Evolutionary conservation across 2,113 vertebrate genomes (phyloP).

Genomic region (Excalfactoria chinensis): DNA sequence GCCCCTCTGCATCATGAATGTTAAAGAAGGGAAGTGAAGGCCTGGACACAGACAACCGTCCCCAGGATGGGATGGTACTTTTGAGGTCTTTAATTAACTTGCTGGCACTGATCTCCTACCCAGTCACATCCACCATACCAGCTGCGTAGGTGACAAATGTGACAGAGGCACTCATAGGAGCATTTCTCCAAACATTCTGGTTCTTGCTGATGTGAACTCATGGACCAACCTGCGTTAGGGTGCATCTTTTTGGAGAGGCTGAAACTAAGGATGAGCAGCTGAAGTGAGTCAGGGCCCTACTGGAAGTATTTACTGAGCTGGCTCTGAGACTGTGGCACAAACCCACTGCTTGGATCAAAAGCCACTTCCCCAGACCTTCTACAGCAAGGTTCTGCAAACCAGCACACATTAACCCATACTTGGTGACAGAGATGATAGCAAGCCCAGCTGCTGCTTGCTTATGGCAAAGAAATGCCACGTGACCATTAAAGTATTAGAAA

Average conservation of each 20-base stretch:
- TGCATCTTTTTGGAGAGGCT: background rate
- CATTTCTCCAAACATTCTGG: background rate
- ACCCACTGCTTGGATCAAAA: background rate
- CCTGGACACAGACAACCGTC: background rate
- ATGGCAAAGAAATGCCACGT: fast-evolving
- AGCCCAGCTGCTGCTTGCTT: background rate
- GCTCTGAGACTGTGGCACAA: background rate
- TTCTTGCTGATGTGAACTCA: background rate
- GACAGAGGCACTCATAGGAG: background rate
- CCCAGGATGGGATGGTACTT: background rate
- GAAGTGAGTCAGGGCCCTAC: background rate
- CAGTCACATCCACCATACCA: fast-evolving
- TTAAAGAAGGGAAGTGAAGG: background rate
- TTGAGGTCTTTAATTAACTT: background rate
- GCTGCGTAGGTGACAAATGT: fast-evolving
- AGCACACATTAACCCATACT: fast-evolving
- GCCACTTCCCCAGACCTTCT: background rate
- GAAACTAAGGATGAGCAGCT: background rate
- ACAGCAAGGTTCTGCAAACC: background rate
- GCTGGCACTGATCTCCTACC: background rate
- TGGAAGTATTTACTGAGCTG: fast-evolving
- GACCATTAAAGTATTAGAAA: background rate
- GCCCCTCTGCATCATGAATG: background rate
- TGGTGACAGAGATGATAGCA: fast-evolving
- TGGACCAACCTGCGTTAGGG: background rate